These are phyloP conservation scores for Mus caroli DNA, from an alignment of 2,797 vertebrate species.

Conservation along the genomic window DNA sequence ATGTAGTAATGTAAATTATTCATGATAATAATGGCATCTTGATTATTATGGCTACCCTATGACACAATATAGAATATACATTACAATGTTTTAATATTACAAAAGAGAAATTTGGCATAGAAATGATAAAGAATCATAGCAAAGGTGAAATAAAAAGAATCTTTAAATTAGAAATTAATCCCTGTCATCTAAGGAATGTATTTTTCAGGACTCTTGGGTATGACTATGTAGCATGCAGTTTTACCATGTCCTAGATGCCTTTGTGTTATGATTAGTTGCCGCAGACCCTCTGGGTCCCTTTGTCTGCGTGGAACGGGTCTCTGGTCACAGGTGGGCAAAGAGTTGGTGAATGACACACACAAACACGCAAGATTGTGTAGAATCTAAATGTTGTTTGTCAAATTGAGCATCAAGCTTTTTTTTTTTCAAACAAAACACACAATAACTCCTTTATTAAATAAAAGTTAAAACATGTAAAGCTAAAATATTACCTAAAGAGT, in stretches of 20 bases:
- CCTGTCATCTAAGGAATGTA: background rate
- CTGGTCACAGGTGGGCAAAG: too few species aligned
- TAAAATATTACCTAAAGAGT: background rate
- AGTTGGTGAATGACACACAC: too few species aligned
- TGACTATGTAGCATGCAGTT: background rate
- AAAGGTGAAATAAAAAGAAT: conserved; percentile 19
- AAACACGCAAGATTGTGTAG: too few species aligned
- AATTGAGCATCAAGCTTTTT: too few species aligned
- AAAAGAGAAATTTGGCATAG: background rate
- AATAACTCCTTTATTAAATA: background rate
- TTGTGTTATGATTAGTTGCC: background rate
- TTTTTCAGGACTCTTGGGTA: background rate
- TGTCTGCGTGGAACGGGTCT: too few species aligned
- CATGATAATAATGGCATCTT: background rate
- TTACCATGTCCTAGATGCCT: background rate
- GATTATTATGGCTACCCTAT: background rate
- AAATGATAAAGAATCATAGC: background rate
- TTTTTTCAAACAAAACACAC: background rate
- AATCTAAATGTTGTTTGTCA: too few species aligned
- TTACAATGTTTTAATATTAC: background rate
- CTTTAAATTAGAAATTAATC: conserved; percentile 1
- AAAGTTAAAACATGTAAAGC: conserved; percentile 14
- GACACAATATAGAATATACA: background rate
- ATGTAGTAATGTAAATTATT: background rate
- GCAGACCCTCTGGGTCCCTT: too few species aligned